phyloP scores from a whole-genome alignment of 2,797 vertebrate genomes.

The Denticeps clupeoides region DNA sequence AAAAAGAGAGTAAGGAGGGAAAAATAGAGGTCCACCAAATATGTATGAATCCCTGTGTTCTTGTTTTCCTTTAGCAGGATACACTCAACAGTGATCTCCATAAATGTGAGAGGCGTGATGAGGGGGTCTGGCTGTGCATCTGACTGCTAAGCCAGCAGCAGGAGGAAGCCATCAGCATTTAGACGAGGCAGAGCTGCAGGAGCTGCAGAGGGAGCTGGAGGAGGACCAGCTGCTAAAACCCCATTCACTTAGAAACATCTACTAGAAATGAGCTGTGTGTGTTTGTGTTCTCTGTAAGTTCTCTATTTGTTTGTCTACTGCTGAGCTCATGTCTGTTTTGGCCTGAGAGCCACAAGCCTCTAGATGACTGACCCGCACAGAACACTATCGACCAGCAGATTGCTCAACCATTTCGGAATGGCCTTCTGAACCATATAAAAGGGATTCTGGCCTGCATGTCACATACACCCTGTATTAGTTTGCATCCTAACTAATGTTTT shows the following conservation, averaged over 20 bases:
- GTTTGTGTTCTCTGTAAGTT: conserved; percentile 7
- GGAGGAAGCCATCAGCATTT: conserved; percentile 2
- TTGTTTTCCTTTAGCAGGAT: no score
- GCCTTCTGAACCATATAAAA: no score
- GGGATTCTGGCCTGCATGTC: no score
- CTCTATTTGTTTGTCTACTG: conserved; percentile 7
- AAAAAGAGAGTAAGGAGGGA: no score
- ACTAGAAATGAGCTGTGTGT: conserved; percentile 4
- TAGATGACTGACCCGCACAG: conserved; percentile 30
- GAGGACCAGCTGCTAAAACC: no score
- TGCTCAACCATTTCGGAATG: background rate
- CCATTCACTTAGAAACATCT: no score
- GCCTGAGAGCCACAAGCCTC: conserved; percentile 20
- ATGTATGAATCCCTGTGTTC: no score
- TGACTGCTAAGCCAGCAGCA: conserved; percentile 1
- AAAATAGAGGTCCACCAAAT: no score
- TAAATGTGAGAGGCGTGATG: conserved; percentile 19
- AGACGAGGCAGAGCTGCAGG: background rate
- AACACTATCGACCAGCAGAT: conserved; percentile 17
- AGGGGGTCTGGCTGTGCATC: conserved; percentile 9
- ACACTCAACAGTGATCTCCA: conserved; percentile 22
- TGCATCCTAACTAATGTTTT: no score
- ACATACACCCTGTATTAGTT: no score
- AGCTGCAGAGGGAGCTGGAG: background rate
- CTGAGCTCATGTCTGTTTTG: conserved; percentile 32